A percentile compares a stretch with the other conserved stretches of the same genome.
Conservation (phyloP, 2,113 vertebrate species). For the Murina feae region DNA sequence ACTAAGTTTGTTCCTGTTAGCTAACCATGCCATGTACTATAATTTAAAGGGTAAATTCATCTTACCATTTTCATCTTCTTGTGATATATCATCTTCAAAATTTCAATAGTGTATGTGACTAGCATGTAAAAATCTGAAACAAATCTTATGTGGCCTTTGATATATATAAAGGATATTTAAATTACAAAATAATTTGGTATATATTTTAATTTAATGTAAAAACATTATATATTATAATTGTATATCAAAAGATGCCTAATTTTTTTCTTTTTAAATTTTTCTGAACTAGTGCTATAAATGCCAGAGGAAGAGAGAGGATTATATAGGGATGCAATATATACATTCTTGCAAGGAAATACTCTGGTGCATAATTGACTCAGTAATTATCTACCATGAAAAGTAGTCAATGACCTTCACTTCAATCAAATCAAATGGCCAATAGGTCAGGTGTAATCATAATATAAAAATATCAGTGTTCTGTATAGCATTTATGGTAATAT, state of each 20-base stretch:
- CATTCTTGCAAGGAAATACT: neutral
- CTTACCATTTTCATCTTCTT: slow-evolving; percentile 55
- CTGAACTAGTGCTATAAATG: neutral
- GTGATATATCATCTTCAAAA: slow-evolving; percentile 35
- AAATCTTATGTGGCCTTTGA: slow-evolving; percentile 37
- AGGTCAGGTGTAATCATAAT: neutral
- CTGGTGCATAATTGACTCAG: neutral
- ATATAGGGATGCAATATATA: neutral
- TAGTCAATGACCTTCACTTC: neutral
- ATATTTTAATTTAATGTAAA: slow-evolving; percentile 26
- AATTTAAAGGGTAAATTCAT: slow-evolving; percentile 69
- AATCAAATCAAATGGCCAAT: neutral
- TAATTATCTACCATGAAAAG: slow-evolving; percentile 24
- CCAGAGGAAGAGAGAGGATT: neutral
- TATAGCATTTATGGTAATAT: neutral
- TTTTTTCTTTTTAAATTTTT: neutral
- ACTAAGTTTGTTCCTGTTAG: slow-evolving; percentile 30
- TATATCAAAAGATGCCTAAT: neutral
- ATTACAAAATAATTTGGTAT: slow-evolving; percentile 20
- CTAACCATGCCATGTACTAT: slow-evolving; percentile 51
- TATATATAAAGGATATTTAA: slow-evolving; percentile 54
- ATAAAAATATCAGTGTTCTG: neutral
- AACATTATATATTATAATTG: neutral
- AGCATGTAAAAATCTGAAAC: slow-evolving; percentile 63
- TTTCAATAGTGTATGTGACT: slow-evolving; percentile 38